A percentile compares a stretch with the other conserved stretches of the same genome.
phyloP scores from a whole-genome alignment of 2,888 invertebrate species.

The Dione juno region DNA sequence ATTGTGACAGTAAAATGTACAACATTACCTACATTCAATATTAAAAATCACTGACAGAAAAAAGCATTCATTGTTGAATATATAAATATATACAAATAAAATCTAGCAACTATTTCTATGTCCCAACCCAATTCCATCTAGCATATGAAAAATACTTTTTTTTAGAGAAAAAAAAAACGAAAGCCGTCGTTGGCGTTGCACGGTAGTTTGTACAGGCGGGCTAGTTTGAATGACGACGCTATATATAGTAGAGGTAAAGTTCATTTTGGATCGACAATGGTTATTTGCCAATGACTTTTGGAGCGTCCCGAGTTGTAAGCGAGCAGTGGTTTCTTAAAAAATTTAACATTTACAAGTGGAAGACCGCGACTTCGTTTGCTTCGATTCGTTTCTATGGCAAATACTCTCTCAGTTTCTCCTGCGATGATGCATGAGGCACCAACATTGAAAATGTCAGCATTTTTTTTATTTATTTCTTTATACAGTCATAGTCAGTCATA shows the following conservation, averaged over 20 bases:
- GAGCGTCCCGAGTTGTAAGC: constrained; percentile 54
- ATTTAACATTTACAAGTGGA: neutral
- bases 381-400: no score
- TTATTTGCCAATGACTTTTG: constrained; percentile 56
- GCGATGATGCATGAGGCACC: no score
- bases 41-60: constrained; percentile 15
- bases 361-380: no score
- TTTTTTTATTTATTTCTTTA: no score
- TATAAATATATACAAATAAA: neutral
- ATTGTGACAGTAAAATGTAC: neutral
- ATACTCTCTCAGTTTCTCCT: no score
- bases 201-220: constrained; percentile 26
- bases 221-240: constrained; percentile 53
- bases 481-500: no score
- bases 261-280: constrained; percentile 54
- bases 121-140: constrained; percentile 16
- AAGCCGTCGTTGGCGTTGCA: constrained; percentile 39
- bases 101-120: constrained; percentile 23
- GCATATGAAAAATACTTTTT: constrained; percentile 14
- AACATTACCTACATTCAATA: constrained; percentile 1
- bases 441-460: no score
- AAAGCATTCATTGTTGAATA: constrained; percentile 5
- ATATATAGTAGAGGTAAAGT: constrained; percentile 50
- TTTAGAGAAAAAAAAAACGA: constrained; percentile 32
- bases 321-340: constrained; percentile 16